Percentiles rank a stretch among this genome's conserved stretches.
Evolutionary conservation across 2,113 vertebrate genomes (phyloP).

Genomic region (Apteryx owenii): DNA sequence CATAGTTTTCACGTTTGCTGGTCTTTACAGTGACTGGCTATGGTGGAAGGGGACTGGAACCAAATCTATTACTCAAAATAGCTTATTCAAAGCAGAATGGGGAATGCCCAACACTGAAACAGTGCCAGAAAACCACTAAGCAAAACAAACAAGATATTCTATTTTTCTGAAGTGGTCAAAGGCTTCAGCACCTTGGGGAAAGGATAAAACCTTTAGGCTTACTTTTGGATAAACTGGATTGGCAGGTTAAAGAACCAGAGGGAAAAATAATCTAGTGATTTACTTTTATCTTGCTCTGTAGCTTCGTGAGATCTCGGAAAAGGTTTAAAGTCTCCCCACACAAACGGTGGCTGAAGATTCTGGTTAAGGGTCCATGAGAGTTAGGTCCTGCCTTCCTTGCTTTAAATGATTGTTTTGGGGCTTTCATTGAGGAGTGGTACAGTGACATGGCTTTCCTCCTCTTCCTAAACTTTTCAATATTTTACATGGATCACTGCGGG

Average conservation of each 20-base stretch:
- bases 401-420: background rate
- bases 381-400: background rate
- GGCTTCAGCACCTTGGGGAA: background rate
- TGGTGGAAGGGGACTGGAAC: background rate
- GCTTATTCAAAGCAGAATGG: conserved; percentile 49
- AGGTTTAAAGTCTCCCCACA: background rate
- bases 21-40: background rate
- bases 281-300: background rate
- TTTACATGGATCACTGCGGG: background rate
- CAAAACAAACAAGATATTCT: conserved; percentile 30
- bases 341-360: background rate
- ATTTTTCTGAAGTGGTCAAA: conserved; percentile 9
- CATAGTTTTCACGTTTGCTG: background rate
- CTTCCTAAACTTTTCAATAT: background rate
- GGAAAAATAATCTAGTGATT: background rate
- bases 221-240: background rate
- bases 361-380: background rate
- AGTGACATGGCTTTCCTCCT: background rate
- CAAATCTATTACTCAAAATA: conserved; percentile 24
- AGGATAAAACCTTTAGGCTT: background rate
- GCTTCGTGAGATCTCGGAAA: background rate
- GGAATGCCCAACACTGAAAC: conserved; percentile 50
- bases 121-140: conserved; percentile 56
- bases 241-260: background rate
- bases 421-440: background rate